Conservation (phyloP, 1,140 invertebrate species). For the Drosophila oshimai region DNA sequence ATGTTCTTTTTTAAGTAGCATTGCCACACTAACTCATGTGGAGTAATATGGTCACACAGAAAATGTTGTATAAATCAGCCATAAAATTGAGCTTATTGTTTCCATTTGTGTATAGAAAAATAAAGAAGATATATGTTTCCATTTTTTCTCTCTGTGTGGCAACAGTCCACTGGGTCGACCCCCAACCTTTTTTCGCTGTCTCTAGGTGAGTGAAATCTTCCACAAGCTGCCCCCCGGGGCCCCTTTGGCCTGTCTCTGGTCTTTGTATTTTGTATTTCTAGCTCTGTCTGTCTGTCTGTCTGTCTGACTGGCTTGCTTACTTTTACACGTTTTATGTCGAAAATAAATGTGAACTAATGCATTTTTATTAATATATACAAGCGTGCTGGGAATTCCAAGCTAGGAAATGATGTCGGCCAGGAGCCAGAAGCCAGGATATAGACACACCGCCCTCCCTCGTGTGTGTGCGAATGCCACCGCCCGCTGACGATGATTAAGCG, state of each 20-base stretch:
- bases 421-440: slow-evolving; percentile 1
- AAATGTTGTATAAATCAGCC: too few relatives aligned
- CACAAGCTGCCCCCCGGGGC: slow-evolving; percentile 53
- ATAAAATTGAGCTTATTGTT: too few relatives aligned
- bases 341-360: slow-evolving; percentile 81
- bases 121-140: too few relatives aligned
- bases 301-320: slow-evolving; percentile 51
- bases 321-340: slow-evolving; percentile 79
- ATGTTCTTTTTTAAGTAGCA: too few relatives aligned
- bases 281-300: not conserved
- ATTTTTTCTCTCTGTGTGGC: not conserved
- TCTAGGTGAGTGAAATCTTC: slow-evolving; percentile 27
- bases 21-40: too few relatives aligned
- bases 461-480: not conserved
- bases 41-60: too few relatives aligned
- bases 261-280: not conserved
- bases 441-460: not conserved
- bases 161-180: slow-evolving; percentile 11
- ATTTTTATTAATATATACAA: slow-evolving; percentile 82
- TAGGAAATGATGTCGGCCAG: slow-evolving; percentile 30
- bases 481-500: slow-evolving; percentile 70
- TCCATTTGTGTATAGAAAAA: too few relatives aligned
- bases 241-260: slow-evolving; percentile 9
- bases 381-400: slow-evolving; percentile 74
- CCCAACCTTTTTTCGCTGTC: not conserved